These are phyloP conservation scores for Poeciliopsis turrubarensis DNA, from an alignment of 2,113 vertebrate genomes.

Conservation along the genomic window DNA sequence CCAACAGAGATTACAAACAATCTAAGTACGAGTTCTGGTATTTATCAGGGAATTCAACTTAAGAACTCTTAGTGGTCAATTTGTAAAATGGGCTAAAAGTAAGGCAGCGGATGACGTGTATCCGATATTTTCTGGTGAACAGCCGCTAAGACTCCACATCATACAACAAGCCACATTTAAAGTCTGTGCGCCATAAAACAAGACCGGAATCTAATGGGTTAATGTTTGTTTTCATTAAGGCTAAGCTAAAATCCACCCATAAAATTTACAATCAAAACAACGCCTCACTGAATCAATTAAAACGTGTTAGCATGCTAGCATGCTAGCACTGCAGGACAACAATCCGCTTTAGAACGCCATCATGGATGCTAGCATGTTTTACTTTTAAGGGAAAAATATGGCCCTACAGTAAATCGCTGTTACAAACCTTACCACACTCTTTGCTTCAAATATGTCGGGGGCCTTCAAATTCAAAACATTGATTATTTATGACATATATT, in stretches of 20 bases:
- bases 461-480: not conserved
- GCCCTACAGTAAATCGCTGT: not conserved
- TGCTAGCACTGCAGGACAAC: conserved; percentile 36
- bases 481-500: not conserved
- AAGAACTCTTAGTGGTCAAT: not conserved
- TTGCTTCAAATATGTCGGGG: not conserved
- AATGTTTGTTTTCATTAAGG: rapidly evolving
- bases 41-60: not conserved
- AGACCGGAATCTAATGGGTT: not conserved
- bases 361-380: conserved; percentile 39
- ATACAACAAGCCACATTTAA: not conserved
- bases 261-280: not conserved
- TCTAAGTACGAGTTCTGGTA: no score
- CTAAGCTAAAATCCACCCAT: not conserved
- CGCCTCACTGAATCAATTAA: not conserved
- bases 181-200: not conserved
- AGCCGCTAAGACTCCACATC: not conserved
- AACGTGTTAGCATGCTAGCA: conserved; percentile 38
- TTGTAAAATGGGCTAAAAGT: not conserved
- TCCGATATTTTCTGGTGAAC: not conserved
- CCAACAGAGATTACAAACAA: not conserved
- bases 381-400: conserved; percentile 21
- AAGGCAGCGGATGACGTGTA: not conserved
- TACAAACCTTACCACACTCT: not conserved
- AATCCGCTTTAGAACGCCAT: conserved; percentile 25